phyloP scores from a whole-genome alignment of 2,113 vertebrate genomes.

The Sus scrofa region DNA sequence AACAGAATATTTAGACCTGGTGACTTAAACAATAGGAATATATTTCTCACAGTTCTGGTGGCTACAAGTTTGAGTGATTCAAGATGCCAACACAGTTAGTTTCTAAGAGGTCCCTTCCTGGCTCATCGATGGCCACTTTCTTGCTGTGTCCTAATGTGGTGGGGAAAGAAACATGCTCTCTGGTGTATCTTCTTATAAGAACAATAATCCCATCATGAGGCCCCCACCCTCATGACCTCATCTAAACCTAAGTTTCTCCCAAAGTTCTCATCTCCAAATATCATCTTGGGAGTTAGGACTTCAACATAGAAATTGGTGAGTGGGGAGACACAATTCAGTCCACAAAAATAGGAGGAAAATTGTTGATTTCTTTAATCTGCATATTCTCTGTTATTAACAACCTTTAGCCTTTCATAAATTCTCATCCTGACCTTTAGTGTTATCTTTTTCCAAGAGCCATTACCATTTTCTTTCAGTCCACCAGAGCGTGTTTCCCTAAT shows the following conservation, averaged over 20 bases:
- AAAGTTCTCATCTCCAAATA: neutral
- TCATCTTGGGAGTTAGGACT: neutral
- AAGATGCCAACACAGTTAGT: neutral
- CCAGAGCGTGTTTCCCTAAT: neutral
- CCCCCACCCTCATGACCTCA: neutral
- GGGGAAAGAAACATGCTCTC: neutral
- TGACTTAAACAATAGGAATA: neutral
- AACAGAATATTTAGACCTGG: neutral
- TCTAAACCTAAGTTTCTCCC: neutral
- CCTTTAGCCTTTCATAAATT: neutral
- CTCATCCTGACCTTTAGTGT: neutral
- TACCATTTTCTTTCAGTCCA: neutral
- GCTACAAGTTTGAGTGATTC: neutral
- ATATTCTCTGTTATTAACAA: neutral
- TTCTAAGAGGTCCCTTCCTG: neutral
- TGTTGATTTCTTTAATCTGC: neutral
- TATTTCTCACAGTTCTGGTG: neutral
- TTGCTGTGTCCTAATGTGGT: neutral
- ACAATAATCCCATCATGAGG: neutral
- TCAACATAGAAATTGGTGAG: neutral
- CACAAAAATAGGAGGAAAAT: neutral
- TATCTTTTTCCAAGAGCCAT: neutral
- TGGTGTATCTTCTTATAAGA: neutral
- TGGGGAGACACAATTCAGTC: neutral
- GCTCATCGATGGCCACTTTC: neutral